Base-by-base conservation (phyloP, 2,888 invertebrate genomes). In the Yponomeuta evonymella region DNA sequence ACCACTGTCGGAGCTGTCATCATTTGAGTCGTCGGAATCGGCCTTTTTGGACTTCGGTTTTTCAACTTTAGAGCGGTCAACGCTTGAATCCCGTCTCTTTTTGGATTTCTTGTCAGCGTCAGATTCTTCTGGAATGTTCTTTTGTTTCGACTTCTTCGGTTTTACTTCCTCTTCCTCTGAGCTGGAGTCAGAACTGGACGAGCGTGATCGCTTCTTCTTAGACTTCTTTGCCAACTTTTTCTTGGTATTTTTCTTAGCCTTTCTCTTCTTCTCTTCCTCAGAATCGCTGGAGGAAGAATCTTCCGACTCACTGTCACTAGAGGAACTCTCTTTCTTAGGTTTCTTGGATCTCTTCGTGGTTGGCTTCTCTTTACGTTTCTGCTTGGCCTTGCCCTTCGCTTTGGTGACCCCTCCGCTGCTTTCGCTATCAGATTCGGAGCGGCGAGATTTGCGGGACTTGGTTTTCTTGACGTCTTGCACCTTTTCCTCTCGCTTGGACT, bases 321-420 rank as follows among this genome's bases (percentile, higher is more conserved):
- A 88, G 2, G 90, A 90, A 72, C 85, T 90, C 73, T 91, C 90
- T 74, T 92, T 91, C 76, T 89, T 93, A 43, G 88, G 79, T 77
- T 88, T 90, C 79, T 92, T 93, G n/a, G 84, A 77, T 75, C 92
- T 93, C 76, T 94, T 94, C 4, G 94, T 93, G 70, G 92, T 93
- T 9, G 93, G 87, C 77, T 94, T 94, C 10, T 94, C 94, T 73
- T 93, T 93, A 64, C 89, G 89, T 77, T 92, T 93, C 11, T 82
- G 75, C 76, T 93, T 93, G n/a, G 85, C 71, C 77, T 93, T 93
- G 64, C 80, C 81, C 78, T 93, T 92, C 2, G 89, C 81, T 79
- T 92, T 92, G 0, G 85, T 76, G 76, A 86, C 91, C 75, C 91
- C 87, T 76, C 88, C 90, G 73, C 89, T 92, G 74, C 89, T 90